Conservation (phyloP, 2,113 vertebrate genomes). For the Acrocephalus arundinaceus region DNA sequence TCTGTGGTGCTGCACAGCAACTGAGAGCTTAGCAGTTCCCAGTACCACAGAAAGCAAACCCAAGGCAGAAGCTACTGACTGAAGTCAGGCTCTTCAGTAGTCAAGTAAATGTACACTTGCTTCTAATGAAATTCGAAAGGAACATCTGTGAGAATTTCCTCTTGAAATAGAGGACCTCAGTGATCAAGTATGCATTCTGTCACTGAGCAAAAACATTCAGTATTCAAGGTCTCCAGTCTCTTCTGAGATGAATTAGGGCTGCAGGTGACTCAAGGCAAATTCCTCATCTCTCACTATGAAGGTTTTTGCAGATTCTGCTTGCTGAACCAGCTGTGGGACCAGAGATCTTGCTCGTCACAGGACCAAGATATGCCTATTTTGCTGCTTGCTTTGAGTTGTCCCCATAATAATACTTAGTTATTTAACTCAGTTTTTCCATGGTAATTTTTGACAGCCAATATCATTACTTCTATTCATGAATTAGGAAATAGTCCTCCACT, state of each 20-base stretch:
- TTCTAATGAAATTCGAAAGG: neutral
- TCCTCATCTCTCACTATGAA: fast-evolving
- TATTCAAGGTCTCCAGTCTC: neutral
- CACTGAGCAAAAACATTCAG: neutral
- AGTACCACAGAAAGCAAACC: neutral
- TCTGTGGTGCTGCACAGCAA: neutral
- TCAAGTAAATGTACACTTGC: neutral
- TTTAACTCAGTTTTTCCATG: neutral
- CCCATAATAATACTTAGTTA: neutral
- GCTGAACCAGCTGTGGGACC: neutral
- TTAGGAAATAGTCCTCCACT: neutral
- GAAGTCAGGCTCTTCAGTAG: neutral
- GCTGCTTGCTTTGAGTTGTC: neutral
- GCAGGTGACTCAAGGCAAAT: neutral
- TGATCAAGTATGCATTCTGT: neutral
- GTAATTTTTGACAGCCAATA: neutral
- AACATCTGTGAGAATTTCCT: neutral
- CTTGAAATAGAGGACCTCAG: neutral
- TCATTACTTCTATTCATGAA: neutral
- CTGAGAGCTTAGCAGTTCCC: neutral
- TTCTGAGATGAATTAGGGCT: neutral
- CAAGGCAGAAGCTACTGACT: neutral
- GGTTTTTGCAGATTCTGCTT: neutral
- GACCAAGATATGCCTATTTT: neutral
- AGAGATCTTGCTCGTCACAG: neutral